Evolutionary conservation across 2,113 vertebrate genomes (phyloP).

Genomic region (Peucedramus taeniatus): DNA sequence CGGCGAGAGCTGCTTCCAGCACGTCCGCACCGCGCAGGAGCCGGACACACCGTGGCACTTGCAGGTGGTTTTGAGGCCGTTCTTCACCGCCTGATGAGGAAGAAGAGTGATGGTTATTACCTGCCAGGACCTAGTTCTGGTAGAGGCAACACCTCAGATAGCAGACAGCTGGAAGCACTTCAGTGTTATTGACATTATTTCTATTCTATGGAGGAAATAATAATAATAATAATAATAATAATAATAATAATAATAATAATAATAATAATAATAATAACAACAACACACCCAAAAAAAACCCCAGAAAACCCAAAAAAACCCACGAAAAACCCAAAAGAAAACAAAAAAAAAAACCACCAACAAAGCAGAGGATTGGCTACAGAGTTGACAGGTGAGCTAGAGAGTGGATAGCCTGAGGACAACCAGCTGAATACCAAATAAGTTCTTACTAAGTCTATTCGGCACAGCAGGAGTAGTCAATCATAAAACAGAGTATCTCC

Average conservation of each 20-base stretch:
- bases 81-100: conserved; percentile 86
- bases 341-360: accelerated
- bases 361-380: neutral
- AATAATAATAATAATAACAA: neutral
- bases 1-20: conserved; percentile 96
- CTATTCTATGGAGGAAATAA: neutral
- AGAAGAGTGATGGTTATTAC: neutral
- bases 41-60: conserved; percentile 97
- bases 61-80: conserved; percentile 94
- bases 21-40: conserved; percentile 93
- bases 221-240: neutral
- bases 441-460: neutral
- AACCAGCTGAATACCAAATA: neutral
- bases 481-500: neutral
- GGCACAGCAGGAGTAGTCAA: neutral
- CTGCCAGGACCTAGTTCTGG: neutral
- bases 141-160: neutral
- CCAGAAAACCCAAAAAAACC: neutral
- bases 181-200: neutral
- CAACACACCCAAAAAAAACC: no score
- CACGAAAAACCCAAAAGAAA: neutral
- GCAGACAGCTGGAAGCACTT: neutral
- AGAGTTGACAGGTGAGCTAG: neutral
- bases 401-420: neutral
- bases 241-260: no score